Conservation (phyloP, 2,888 invertebrate genomes). For the Hartigia nigra region DNA sequence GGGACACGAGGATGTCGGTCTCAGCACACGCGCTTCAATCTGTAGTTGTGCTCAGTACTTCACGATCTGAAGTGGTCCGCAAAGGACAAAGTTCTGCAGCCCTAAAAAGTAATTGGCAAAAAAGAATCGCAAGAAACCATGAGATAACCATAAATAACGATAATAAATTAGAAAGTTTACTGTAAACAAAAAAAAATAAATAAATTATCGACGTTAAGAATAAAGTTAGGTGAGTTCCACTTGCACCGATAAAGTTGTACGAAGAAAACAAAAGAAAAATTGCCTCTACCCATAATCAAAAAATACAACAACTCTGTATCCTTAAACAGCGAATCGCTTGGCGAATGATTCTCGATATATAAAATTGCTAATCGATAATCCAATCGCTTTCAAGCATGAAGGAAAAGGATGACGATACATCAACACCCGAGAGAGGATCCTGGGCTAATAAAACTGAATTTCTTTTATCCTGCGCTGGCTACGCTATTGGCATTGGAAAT, state of each 20-base stretch:
- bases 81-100: background rate
- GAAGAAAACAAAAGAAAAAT: background rate
- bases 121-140: background rate
- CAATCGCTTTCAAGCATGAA: background rate
- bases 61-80: constrained; percentile 9
- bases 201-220: background rate
- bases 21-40: constrained; percentile 22
- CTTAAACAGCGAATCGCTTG: background rate
- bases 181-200: background rate
- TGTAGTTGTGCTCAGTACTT: constrained; percentile 41
- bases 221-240: background rate
- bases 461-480: constrained; percentile 83
- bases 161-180: background rate
- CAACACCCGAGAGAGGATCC: constrained; percentile 69
- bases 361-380: background rate
- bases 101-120: background rate
- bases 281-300: background rate
- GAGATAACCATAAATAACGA: constrained; percentile 2
- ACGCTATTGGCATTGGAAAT: constrained; percentile 88
- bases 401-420: constrained; percentile 31
- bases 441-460: constrained; percentile 84
- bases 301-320: too few species aligned
- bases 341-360: background rate
- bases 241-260: too few species aligned
- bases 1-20: constrained; percentile 32